Conservation (phyloP, 1,140 invertebrate species). For the Pseudomyrmex flavicornis region DNA sequence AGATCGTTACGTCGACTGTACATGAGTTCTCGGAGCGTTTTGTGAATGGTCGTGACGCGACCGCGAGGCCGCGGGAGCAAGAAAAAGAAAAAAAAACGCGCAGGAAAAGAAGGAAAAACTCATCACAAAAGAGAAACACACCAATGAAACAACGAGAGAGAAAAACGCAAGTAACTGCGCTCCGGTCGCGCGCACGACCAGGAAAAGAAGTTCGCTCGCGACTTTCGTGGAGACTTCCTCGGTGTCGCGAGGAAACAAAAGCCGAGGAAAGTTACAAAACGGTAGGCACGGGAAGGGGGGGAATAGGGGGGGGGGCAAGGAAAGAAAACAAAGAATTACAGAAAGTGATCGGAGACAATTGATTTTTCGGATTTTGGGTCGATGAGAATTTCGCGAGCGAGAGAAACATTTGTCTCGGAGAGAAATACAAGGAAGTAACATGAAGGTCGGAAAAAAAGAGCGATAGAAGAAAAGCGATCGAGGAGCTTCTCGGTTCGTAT, state of each 20-base stretch:
- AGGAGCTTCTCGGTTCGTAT: slow-evolving; percentile 5
- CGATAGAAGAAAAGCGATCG: slow-evolving; percentile 11
- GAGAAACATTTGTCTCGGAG: neutral
- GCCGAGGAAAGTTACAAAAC: neutral
- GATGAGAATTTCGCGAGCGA: neutral
- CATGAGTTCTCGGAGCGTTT: slow-evolving; percentile 22
- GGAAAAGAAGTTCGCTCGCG: slow-evolving; percentile 14
- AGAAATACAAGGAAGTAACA: neutral
- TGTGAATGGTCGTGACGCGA: slow-evolving; percentile 30
- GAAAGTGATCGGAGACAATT: neutral
- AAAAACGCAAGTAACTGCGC: slow-evolving; percentile 17
- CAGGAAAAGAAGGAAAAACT: neutral
- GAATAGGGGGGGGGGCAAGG: no score
- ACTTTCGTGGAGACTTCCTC: neutral
- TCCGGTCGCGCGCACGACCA: slow-evolving; percentile 35
- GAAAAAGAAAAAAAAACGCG: neutral
- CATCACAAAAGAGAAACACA: neutral
- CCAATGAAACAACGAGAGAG: neutral
- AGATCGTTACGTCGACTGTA: slow-evolving; percentile 46
- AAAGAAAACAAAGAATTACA: no score
- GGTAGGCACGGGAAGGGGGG: neutral
- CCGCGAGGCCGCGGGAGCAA: slow-evolving; percentile 31
- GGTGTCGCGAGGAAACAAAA: slow-evolving; percentile 17
- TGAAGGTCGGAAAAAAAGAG: neutral
- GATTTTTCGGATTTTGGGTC: neutral